phyloP scores from a whole-genome alignment of 2,113 vertebrate genomes.

The rabbit (Oryctolagus cuniculus) region DNA sequence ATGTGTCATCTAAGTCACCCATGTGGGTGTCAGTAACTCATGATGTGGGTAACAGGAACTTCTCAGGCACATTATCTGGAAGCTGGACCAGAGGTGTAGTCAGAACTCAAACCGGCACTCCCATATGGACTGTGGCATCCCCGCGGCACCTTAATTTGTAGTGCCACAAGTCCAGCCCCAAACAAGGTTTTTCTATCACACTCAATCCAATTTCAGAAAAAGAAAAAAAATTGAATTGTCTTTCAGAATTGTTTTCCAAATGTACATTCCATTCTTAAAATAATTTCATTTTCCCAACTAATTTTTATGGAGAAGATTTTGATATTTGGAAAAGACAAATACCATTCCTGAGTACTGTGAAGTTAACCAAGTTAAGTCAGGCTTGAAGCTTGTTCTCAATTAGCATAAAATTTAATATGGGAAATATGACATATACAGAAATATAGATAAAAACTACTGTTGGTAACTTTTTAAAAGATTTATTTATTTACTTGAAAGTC shows the following conservation, averaged over 20 bases:
- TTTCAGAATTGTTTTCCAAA: conserved; percentile 18
- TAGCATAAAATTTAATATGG: neutral
- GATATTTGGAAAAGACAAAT: neutral
- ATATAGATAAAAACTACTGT: neutral
- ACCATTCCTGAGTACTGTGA: neutral
- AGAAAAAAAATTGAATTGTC: neutral
- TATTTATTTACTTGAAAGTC: too few species aligned
- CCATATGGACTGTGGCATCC: too few species aligned
- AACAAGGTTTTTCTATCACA: neutral
- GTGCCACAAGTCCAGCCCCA: neutral
- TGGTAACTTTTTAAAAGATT: neutral
- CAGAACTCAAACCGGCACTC: too few species aligned
- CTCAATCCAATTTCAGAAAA: neutral
- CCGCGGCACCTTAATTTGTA: too few species aligned
- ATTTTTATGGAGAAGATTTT: neutral
- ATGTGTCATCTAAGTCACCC: too few species aligned
- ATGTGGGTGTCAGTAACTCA: too few species aligned
- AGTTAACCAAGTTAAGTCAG: neutral
- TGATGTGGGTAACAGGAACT: too few species aligned
- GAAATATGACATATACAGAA: neutral
- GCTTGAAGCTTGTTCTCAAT: neutral
- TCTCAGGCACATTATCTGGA: too few species aligned
- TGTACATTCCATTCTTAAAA: neutral
- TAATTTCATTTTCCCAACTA: neutral
- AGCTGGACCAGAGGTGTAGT: neutral